Evolutionary conservation across 2,113 vertebrate species (phyloP), one percentile per base, ranked within the genome.

Genomic region (Eupsittula cactorum): DNA sequence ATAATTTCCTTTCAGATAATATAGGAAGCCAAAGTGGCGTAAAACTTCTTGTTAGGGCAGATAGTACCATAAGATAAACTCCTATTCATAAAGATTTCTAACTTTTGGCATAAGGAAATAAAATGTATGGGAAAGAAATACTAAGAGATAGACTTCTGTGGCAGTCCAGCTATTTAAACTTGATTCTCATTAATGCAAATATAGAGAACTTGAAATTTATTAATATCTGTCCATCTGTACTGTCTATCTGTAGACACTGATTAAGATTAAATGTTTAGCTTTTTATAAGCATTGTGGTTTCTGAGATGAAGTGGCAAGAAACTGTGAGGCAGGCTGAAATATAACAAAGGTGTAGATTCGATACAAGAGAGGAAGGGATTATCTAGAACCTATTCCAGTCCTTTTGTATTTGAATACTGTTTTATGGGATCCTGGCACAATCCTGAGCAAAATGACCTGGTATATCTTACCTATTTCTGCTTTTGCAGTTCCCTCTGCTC

Each of bases 401-500:
- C 16, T 87, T 79, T 89, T 31, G 73, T 41, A 4, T 62, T 76
- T 62, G 42, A 52, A 28, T 71, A 3, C 12, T 78, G 7, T 73
- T 71, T 18, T 47, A 0, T 84, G 23, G 44, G 35, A 76, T 63
- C 24, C 44, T 55, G 16, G 29, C 81, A 53, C 42, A 49, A 20
- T 73, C 64, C 41, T n/a, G 21, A 41, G 20, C 17, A 89, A 47
- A 68, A 69, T 46, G 0, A 31, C 33, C 41, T 74, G 8, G 13
- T 59, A 5, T 46, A 16, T 62, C 64, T 90, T 50, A 85, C 46
- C 11, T 19, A 9, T 71, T 70, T 93, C 39, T 95, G 15, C 63
- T 78, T 42, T 80, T 91, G 10, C 96, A 99, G 99, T 99, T 96
- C 99, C 99, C 39, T 99, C 99, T 11, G 99, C 98, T 31, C 97